Conservation (phyloP, 2,888 invertebrate species). For the Xanthia icteritia region DNA sequence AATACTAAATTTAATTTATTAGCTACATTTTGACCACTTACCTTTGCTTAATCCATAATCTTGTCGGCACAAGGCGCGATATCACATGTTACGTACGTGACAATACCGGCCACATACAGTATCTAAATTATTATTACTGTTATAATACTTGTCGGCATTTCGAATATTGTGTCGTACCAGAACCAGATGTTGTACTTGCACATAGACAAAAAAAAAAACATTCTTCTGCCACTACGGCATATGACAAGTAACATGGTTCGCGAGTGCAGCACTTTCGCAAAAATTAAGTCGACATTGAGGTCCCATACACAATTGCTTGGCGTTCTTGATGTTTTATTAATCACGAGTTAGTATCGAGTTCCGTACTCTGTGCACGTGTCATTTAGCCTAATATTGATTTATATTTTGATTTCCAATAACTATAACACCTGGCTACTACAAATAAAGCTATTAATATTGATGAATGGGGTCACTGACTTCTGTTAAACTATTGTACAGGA, state of each 20-base stretch:
- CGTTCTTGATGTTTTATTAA: slow-evolving; percentile 38
- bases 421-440: slow-evolving; percentile 49
- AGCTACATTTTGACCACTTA: not conserved
- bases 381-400: slow-evolving; percentile 50
- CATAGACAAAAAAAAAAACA: not conserved
- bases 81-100: slow-evolving; percentile 23
- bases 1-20: not conserved
- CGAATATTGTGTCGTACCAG: not conserved
- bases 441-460: slow-evolving; percentile 60
- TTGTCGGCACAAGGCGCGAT: not conserved
- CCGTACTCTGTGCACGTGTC: slow-evolving; percentile 42
- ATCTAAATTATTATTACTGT: slow-evolving; percentile 19
- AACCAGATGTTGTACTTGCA: not conserved
- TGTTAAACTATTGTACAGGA: slow-evolving; percentile 23
- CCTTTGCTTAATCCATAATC: slow-evolving; percentile 14
- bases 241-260: not conserved
- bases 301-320: not conserved
- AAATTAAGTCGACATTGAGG: not conserved
- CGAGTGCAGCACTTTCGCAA: not conserved
- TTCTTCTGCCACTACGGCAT: not conserved
- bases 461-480: slow-evolving; percentile 67
- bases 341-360: slow-evolving; percentile 9
- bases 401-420: slow-evolving; percentile 53
- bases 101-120: slow-evolving; percentile 1
- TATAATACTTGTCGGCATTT: not conserved